Conservation (phyloP, 35 echinoderm and acorn worm genomes). For the Lytechinus pictus region DNA sequence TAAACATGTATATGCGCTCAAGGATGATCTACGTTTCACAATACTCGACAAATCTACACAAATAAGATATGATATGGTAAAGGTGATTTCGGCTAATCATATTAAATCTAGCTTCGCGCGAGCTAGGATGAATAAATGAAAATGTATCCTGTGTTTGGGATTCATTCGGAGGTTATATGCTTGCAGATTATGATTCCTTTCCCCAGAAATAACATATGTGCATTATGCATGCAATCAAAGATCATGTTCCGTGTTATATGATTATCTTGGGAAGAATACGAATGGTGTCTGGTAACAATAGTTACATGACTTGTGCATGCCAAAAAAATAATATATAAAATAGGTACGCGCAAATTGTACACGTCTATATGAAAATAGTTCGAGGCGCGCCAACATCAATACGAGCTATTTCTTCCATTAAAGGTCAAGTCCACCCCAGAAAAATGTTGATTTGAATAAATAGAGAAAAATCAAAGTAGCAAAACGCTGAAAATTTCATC, state of each 20-base stretch:
- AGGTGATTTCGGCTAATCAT: constrained; percentile 10
- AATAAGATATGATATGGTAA: neutral
- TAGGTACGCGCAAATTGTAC: neutral
- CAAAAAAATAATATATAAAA: neutral
- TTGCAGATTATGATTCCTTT: neutral
- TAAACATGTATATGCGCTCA: neutral
- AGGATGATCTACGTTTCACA: neutral
- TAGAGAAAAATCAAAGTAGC: no score
- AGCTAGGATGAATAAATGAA: neutral
- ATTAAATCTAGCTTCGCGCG: neutral
- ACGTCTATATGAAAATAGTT: neutral
- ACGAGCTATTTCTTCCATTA: no score
- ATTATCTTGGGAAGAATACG: neutral
- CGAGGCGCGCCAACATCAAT: neutral
- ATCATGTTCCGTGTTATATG: neutral
- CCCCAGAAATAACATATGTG: neutral
- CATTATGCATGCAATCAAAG: neutral
- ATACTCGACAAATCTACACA: neutral
- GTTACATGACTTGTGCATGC: neutral
- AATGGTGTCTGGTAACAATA: neutral
- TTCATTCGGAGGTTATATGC: neutral
- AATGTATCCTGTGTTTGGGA: neutral
- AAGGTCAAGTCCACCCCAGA: no score
- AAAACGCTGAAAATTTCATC: no score
- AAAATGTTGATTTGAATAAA: no score